Base-by-base conservation (phyloP, 2,888 invertebrate species). In the Melanophora roralis region DNA sequence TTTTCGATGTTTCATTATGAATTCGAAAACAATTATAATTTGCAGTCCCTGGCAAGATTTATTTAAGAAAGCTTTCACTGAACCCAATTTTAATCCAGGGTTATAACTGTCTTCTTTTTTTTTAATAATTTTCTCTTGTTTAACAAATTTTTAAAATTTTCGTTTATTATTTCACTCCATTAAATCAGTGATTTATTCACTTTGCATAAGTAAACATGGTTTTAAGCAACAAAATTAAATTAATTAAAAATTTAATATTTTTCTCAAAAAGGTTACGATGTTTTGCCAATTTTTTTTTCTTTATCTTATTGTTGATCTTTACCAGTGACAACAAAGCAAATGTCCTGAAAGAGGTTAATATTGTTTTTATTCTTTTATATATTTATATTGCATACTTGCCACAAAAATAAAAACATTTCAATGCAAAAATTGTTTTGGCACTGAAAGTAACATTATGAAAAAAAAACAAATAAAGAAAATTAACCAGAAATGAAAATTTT, bases 161-260 rank as follows among this genome's bases (percentile, higher is more conserved):
- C 59, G 43, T 9, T 57, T 19, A 51, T 71, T 77, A 65, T 51
- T 64, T 34, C 64, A 51, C 57, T 40, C 49, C 64, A 77, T 77
- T 71, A 59, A 57, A 57, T 69, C 49, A 59, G 69, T 77, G 76
- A 77, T 77, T 77, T 77, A 77, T 40, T 57, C 64, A 64, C 57
- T 57, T 62, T 76, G 36, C 53, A 68, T 64, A 32, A 62, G 43
- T 40, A 36, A 64, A 32, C 43, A 19, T 27, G n/a, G 47, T 55
- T 23, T 55, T 71, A 60, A 65, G 27, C 43, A 40, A 55, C 27
- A 62, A 64, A 76, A 75, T 68, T 75, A 43, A 76, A 80, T 75
- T 80, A 75, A 75, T 75, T 72, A 62, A 51, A 38, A 43, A 34
- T 72, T 49, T 27, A 5, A 3, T 27, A 27, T 27, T 27, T 27